Percentiles rank a stretch among this genome's conserved stretches.
These are phyloP conservation scores for Passer domesticus DNA, from an alignment of 2,113 vertebrate genomes.

Conservation along the genomic window DNA sequence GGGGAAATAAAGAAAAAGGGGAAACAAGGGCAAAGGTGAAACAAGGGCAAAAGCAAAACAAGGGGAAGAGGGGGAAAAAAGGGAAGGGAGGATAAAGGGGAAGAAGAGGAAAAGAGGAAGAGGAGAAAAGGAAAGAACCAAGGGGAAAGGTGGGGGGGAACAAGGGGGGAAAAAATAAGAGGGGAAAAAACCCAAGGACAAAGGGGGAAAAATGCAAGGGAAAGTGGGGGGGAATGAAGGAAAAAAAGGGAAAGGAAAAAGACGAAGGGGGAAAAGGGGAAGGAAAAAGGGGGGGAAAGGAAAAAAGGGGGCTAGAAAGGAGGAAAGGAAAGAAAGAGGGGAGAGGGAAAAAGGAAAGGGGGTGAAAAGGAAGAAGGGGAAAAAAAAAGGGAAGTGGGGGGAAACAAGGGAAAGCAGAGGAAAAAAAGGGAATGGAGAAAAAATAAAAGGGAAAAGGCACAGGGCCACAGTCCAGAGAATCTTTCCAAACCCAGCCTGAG, in stretches of 20 bases:
- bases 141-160: rapidly evolving
- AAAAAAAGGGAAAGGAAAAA: too few species aligned
- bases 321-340: background rate
- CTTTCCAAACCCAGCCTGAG: background rate
- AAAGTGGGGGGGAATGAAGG: background rate
- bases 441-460: background rate
- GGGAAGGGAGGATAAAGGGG: background rate
- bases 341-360: background rate
- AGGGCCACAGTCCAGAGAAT: background rate
- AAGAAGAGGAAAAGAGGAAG: background rate
- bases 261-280: too few species aligned
- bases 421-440: background rate
- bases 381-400: background rate
- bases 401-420: background rate
- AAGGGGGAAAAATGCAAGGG: too few species aligned
- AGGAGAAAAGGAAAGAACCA: background rate
- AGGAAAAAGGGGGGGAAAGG: too few species aligned
- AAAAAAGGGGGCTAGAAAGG: background rate
- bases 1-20: background rate
- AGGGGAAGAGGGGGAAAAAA: background rate
- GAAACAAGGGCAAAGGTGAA: background rate
- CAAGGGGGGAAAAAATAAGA: too few species aligned
- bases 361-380: background rate
- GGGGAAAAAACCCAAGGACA: background rate
- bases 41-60: background rate